Evolutionary conservation across 2,113 vertebrate genomes (phyloP).

Genomic region (Amphilophus citrinellus): DNA sequence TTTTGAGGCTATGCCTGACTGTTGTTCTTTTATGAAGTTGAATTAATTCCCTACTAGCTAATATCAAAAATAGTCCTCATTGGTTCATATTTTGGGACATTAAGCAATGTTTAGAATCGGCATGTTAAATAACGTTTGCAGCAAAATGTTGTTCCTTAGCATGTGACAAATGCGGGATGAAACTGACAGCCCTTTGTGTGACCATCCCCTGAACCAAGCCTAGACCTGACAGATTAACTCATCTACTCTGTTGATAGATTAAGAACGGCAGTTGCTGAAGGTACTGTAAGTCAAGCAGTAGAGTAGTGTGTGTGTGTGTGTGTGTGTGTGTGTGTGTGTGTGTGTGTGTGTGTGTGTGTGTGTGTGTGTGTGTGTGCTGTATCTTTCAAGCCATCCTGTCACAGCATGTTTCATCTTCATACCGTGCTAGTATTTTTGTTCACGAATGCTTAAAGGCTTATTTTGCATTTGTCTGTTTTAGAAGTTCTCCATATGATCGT

Average conservation of each 20-base stretch:
- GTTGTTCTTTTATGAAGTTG: neutral
- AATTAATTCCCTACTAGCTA: neutral
- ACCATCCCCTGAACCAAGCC: conserved; percentile 14
- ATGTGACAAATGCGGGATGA: neutral
- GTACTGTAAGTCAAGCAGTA: conserved; percentile 13
- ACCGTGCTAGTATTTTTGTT: conserved; percentile 16
- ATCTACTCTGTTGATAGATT: conserved; percentile 30
- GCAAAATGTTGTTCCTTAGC: neutral
- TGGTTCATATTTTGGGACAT: conserved; percentile 1
- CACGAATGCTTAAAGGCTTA: conserved; percentile 12
- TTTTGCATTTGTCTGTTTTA: conserved; percentile 21
- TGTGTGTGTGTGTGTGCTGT: conserved; percentile 6
- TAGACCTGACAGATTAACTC: conserved; percentile 36
- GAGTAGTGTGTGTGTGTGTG: neutral
- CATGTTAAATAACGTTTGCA: neutral
- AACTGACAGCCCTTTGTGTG: conserved; percentile 32
- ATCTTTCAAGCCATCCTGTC: conserved; percentile 27
- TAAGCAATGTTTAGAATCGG: neutral
- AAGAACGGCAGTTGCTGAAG: conserved; percentile 41
- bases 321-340: neutral
- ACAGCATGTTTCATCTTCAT: conserved; percentile 19
- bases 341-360: conserved; percentile 1
- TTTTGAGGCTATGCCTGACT: neutral
- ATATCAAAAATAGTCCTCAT: neutral
- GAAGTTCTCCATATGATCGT: neutral